phyloP scores from a whole-genome alignment of 2,888 invertebrate species.

The Polydrusus pterygomalis region DNA sequence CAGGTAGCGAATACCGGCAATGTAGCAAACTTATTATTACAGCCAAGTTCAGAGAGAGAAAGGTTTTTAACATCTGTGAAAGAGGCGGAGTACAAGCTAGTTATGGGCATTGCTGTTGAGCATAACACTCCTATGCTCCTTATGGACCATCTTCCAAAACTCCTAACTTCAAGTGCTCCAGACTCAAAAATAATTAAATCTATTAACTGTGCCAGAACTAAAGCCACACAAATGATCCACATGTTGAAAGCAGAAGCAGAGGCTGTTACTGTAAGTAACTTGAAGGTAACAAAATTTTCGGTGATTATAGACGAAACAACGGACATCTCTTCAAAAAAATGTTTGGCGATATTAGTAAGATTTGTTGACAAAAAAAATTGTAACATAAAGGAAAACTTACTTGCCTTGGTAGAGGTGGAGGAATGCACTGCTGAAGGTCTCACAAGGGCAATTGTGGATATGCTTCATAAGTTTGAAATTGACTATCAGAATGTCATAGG shows the following conservation, averaged over 20 bases:
- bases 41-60: conserved; percentile 13
- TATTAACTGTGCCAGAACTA: conserved; percentile 32
- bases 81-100: conserved; percentile 34
- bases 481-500: background rate
- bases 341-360: conserved; percentile 41
- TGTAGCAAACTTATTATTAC: conserved; percentile 9
- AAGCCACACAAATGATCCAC: conserved; percentile 28
- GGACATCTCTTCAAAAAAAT: conserved; percentile 42
- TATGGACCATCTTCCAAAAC: conserved; percentile 49
- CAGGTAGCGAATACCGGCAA: conserved; percentile 13
- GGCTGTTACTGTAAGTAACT: background rate
- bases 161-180: conserved; percentile 20
- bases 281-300: conserved; percentile 28
- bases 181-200: conserved; percentile 37
- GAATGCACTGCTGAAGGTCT: conserved; percentile 40
- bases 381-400: conserved; percentile 21
- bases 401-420: conserved; percentile 38
- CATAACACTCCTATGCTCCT: conserved; percentile 43
- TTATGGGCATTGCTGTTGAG: conserved; percentile 36
- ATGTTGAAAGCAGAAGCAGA: conserved; percentile 21
- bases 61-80: conserved; percentile 24
- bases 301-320: conserved; percentile 52
- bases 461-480: conserved; percentile 29
- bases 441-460: conserved; percentile 28
- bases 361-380: conserved; percentile 43